Conservation (phyloP, 2,797 vertebrate genomes). For the Brachymystax lenok region DNA sequence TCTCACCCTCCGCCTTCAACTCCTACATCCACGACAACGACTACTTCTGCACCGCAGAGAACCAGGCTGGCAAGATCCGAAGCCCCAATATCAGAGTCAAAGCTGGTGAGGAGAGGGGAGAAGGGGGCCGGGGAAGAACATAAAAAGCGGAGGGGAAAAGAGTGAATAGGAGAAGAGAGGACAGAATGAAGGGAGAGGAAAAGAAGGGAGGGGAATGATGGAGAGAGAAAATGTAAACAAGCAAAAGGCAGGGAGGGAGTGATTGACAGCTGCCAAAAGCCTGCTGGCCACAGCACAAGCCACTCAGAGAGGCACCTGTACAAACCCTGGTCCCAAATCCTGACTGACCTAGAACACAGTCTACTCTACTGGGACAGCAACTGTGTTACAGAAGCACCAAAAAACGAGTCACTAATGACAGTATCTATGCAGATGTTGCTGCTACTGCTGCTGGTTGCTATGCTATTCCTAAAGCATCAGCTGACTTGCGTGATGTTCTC, state of each 20-base stretch:
- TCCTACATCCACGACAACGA: constrained; percentile 99
- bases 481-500: not conserved
- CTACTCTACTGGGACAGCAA: constrained; percentile 62
- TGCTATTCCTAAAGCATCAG: not conserved
- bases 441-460: constrained; percentile 1
- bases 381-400: constrained; percentile 33
- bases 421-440: constrained; percentile 1
- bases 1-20: constrained; percentile 98
- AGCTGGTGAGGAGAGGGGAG: not conserved
- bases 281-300: constrained; percentile 36
- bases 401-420: not conserved
- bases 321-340: constrained; percentile 63
- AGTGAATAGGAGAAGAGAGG: not conserved
- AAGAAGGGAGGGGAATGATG: not conserved
- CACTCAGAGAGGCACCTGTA: constrained; percentile 58
- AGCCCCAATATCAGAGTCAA: constrained; percentile 90
- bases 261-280: constrained; percentile 64
- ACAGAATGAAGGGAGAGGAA: too few species aligned
- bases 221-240: constrained; percentile 26
- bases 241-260: constrained; percentile 60
- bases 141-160: not conserved
- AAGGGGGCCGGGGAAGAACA: not conserved
- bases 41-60: constrained; percentile 99
- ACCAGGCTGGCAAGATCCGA: constrained; percentile 95
- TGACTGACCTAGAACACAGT: constrained; percentile 73